Evolutionary conservation across 2,113 vertebrate species (phyloP), one percentile per base, ranked within the genome.

Genomic region (Myiozetetes cayanensis): DNA sequence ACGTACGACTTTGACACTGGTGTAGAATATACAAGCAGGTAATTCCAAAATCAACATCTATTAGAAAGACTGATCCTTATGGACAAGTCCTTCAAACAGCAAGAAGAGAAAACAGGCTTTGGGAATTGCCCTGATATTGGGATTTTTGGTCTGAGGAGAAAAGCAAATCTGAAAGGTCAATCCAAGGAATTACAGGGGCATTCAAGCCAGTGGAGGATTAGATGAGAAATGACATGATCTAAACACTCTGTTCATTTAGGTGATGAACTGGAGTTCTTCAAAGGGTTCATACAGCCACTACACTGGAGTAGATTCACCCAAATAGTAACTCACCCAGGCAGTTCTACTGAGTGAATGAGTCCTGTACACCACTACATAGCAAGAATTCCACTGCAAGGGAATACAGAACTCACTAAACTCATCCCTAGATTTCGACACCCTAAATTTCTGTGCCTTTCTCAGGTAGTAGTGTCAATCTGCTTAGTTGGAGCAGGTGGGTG

Each of bases 291-390:
- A 33, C 17, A 20, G 50, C 23, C 25, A 28, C 31, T 30, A 8
- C 2, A 72, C 21, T 50, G 73, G 24, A 5, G 14, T 13, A 63
- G 16, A 81, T 37, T 79, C 21, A 87, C 46, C 9, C 41, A 61
- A 37, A 79, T 0, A 17, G 41, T 58, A 62, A 79, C 37, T 17
- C 66, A 61, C 5, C 8, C 49, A 74, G 43, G 33, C 37, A 81
- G 21, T 44, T 25, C 31, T 37, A 65, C 63, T 31, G 56, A 0
- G 0, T 6, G 3, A 61, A 37, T 15, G 37, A 65, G 31, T 53
- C 30, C 10, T 43, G 21, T 4, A 55, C 39, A 35, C 1, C 28
- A 20, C 4, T n/a, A 13, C 35, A 75, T 0, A 39, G 15, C 55
- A 74, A 1, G 1, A 71, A 62, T 33, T 63, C 52, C 27, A 53